Evolutionary conservation across 2,888 invertebrate species (phyloP).

Genomic region (Chaetogeoica ovagalla): DNA sequence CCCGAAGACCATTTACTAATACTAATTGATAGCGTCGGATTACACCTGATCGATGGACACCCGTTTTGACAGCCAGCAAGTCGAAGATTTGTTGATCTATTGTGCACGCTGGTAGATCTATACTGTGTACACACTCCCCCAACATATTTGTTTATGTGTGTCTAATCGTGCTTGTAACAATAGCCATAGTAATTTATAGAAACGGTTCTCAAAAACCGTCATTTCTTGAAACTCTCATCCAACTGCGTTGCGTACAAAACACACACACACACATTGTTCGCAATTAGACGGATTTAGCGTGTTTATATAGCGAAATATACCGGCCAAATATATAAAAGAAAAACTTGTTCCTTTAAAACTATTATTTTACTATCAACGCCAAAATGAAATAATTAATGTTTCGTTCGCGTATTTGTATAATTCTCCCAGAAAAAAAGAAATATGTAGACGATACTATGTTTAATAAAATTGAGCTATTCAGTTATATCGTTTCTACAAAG

Average conservation of each 20-base stretch:
- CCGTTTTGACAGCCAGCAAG: conserved; percentile 29
- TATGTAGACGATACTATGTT: too few species aligned
- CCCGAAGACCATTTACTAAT: conserved; percentile 27
- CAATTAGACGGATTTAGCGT: neutral
- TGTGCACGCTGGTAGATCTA: neutral
- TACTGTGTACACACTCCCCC: neutral
- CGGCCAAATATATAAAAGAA: neutral
- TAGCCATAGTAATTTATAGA: neutral
- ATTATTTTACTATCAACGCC: too few species aligned
- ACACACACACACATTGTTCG: neutral
- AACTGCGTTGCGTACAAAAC: neutral
- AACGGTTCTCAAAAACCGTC: neutral
- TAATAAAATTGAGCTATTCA: too few species aligned
- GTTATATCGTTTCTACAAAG: too few species aligned
- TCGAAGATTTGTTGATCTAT: conserved; percentile 39
- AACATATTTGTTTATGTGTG: conserved; percentile 12
- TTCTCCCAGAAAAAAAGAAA: too few species aligned
- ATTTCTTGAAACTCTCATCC: neutral
- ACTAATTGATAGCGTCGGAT: conserved; percentile 44
- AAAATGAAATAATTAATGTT: too few species aligned
- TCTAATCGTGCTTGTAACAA: conserved; percentile 5
- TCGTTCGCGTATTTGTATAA: too few species aligned
- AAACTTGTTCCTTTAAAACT: too few species aligned
- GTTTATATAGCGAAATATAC: neutral
- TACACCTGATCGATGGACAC: conserved; percentile 34